Conservation (phyloP, 2,797 vertebrate species). For the Limosa lapponica region DNA sequence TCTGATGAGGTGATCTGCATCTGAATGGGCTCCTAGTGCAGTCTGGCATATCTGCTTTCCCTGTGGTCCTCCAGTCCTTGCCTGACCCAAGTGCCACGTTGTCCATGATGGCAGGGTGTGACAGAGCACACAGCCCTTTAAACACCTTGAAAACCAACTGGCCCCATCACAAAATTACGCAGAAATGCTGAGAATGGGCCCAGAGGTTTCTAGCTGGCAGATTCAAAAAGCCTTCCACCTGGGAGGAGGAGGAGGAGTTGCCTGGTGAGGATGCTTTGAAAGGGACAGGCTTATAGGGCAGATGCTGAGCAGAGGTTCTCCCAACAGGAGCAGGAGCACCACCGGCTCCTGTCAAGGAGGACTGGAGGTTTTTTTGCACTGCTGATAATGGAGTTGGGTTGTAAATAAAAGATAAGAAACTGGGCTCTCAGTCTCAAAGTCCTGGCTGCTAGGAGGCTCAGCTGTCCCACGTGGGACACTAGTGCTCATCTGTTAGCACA, state of each 20-base stretch:
- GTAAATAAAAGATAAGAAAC: neutral
- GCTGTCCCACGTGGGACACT: rapidly evolving
- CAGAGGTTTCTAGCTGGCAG: neutral
- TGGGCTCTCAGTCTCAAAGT: neutral
- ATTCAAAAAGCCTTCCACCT: neutral
- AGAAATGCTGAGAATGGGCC: neutral
- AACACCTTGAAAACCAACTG: neutral
- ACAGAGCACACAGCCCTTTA: neutral
- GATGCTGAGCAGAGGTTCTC: neutral
- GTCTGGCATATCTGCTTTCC: neutral
- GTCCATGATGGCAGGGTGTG: neutral
- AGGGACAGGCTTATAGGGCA: neutral
- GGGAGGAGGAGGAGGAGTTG: neutral
- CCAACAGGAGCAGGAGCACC: neutral
- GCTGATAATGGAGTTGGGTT: neutral
- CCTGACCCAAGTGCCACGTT: neutral
- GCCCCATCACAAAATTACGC: no score
- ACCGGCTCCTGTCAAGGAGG: neutral
- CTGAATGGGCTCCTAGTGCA: neutral
- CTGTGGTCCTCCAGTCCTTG: rapidly evolving
- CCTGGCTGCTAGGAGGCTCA: neutral
- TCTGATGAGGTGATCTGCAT: neutral
- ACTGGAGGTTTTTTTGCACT: neutral
- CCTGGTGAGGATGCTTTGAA: neutral
- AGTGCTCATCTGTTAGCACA: neutral